Evolutionary conservation across 2,888 invertebrate genomes (phyloP).

Genomic region (Tetragnatha montana): DNA sequence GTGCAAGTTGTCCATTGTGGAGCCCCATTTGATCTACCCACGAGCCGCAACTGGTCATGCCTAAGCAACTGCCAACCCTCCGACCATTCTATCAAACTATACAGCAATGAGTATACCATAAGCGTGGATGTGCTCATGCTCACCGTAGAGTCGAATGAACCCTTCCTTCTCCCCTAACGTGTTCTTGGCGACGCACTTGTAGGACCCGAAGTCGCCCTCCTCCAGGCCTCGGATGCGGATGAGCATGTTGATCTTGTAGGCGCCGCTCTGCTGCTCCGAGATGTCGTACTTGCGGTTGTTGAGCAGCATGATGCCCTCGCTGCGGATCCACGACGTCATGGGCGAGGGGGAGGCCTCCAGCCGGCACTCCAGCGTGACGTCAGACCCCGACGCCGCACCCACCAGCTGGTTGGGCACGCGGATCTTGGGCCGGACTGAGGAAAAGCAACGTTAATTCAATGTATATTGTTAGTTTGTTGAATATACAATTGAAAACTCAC

Average conservation of each 20-base stretch:
- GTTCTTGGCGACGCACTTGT: conserved; percentile 71
- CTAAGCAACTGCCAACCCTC: too few relatives aligned
- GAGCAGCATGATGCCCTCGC: conserved; percentile 70
- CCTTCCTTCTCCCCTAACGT: conserved; percentile 71
- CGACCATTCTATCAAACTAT: too few relatives aligned
- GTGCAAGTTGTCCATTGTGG: too few relatives aligned
- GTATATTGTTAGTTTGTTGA: too few relatives aligned
- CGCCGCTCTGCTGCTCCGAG: conserved; percentile 62
- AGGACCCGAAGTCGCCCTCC: conserved; percentile 68
- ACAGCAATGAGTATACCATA: too few relatives aligned
- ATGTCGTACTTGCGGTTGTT: conserved; percentile 71
- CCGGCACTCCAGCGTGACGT: conserved; percentile 72
- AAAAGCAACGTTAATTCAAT: background rate
- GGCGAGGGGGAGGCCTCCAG: conserved; percentile 72
- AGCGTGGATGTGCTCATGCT: too few relatives aligned
- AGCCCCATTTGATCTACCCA: too few relatives aligned
- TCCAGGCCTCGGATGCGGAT: conserved; percentile 56
- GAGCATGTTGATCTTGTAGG: conserved; percentile 66
- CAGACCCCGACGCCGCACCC: conserved; percentile 71
- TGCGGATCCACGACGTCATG: conserved; percentile 72
- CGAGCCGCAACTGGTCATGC: too few relatives aligned
- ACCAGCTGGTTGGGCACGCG: conserved; percentile 73
- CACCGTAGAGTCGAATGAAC: conserved; percentile 70
- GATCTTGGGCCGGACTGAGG: conserved; percentile 73
- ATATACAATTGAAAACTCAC: too few relatives aligned